Evolutionary conservation across 2,113 vertebrate species (phyloP), one percentile per base, ranked within the genome.

Genomic region (Saimiri boliviensis): DNA sequence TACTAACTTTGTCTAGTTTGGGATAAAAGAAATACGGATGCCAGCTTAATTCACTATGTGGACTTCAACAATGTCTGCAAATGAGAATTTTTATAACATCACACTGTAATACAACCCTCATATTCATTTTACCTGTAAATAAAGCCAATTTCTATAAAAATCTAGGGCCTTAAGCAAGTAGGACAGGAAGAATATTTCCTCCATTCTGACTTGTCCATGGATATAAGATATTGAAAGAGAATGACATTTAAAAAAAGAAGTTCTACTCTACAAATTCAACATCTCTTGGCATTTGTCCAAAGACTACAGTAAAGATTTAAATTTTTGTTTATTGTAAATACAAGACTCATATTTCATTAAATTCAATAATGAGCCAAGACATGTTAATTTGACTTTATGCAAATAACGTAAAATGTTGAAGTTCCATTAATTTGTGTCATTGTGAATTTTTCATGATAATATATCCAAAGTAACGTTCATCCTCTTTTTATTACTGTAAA

Each of bases 331-430:
- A 66, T 58, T 91, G 25, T 77, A 93, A 95, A 94, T 83, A 54
- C 20, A 80, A 93, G 30, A 76, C 73, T 89, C 68, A 80, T 79
- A 92, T 96, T 93, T 95, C 73, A 93, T 23, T 79, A 20, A 89
- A 25, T 71, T 19, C 11, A 96, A 93, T 12, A 66, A 52, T 47
- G 6, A 94, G 35, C 63, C 66, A 83, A 71, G 40, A 40, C 6
- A 52, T 5, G 6, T n/a, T 71, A 56, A 45, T 63, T 68, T 87
- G 81, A 19, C 37, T 90, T 94, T 66, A 54, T 37, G 60, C 25
- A 90, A 68, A 60, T 37, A 80, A 89, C 68, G 42, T 16, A 80
- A 52, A 87, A 25, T 25, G 73, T 19, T 83, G 40, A 73, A 12
- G 32, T 84, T 85, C 52, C n/a, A 71, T 40, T 54, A 20, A 13